Evolutionary conservation across 2,888 invertebrate species (phyloP).

Genomic region (Aporophyla lueneburgensis): DNA sequence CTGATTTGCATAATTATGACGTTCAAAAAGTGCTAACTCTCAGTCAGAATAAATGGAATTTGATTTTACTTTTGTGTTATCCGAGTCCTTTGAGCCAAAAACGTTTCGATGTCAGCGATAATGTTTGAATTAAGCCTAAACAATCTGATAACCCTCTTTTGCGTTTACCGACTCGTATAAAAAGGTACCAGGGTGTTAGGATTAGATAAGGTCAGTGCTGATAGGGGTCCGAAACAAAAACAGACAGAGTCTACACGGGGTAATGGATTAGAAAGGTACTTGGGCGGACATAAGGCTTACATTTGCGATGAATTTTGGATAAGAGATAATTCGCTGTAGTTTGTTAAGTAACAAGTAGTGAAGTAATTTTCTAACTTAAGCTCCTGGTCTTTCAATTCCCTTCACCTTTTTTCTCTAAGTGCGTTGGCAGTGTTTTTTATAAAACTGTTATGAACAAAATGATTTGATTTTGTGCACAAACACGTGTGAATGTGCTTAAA

Average conservation of each 20-base stretch:
- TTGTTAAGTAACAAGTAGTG: neutral
- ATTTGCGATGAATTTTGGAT: conserved; percentile 15
- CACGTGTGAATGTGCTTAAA: neutral
- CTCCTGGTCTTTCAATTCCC: neutral
- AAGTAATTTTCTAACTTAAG: neutral
- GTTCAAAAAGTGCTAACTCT: too few relatives aligned
- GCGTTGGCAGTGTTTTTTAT: neutral
- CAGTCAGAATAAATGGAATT: too few relatives aligned
- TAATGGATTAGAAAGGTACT: conserved; percentile 42
- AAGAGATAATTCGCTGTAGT: neutral
- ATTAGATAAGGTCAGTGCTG: conserved; percentile 41
- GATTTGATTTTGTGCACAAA: conserved; percentile 3
- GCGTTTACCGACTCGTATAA: conserved; percentile 20
- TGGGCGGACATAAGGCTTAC: conserved; percentile 1
- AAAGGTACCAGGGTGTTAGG: conserved; percentile 40
- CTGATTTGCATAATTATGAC: too few relatives aligned
- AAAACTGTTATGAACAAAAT: neutral
- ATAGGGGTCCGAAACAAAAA: conserved; percentile 51
- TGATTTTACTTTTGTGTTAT: neutral
- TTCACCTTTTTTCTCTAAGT: neutral
- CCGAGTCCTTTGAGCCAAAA: conserved; percentile 1
- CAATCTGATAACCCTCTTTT: conserved; percentile 14
- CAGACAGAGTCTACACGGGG: conserved; percentile 25
- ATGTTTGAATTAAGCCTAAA: conserved; percentile 18
- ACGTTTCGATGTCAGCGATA: conserved; percentile 20